Base-by-base conservation (phyloP, 2,797 vertebrate genomes). In the Tenualosa ilisha region DNA sequence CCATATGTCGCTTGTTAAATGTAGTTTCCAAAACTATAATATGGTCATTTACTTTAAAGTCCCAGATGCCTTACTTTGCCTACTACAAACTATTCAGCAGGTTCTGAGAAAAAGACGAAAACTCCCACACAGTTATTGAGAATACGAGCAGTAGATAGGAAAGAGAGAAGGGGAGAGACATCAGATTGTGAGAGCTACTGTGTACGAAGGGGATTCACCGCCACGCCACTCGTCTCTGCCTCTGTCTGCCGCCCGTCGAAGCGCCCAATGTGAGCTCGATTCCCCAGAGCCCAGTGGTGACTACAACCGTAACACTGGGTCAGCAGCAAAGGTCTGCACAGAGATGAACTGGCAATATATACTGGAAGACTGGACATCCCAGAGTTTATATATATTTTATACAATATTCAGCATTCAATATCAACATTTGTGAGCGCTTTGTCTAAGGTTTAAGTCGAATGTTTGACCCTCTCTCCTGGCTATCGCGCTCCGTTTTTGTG, bases 21-120 rank as follows among this genome's bases (percentile, higher is more conserved):
- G 7, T 12, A 24, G n/a, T 61, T 8, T 54, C 63, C 24, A 31
- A 31, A 68, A 31, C 31, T 31, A 31, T 31, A 31, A 31, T 31
- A 31, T 31, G 31, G 31, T 31, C 31, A 31, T 31, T 31, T 31
- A 31, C 31, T 31, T 31, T 31, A 31, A 31, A 31, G 31, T 31
- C 31, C 51, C 15, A 3, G 46, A 46, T 46, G 46, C 4, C 46
- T 46, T 46, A 4, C 4, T 46, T 4, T 1, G 46, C 4, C 89
- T 31, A 91, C 87, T 88, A 88, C 87, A 0, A 31, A 31, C 31
- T 86, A 87, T 87, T 88, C 86, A 81, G 84, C 85, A 86, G 63
- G 84, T 84, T 84, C 81, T 83, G 3, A 13, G 4, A 40, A 85
- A 88, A 87, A 88, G 46, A 46, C 4, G 7, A 46, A 7, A 46